phyloP scores from a whole-genome alignment of 2,797 vertebrate species.

The Diglossa cyanea region DNA sequence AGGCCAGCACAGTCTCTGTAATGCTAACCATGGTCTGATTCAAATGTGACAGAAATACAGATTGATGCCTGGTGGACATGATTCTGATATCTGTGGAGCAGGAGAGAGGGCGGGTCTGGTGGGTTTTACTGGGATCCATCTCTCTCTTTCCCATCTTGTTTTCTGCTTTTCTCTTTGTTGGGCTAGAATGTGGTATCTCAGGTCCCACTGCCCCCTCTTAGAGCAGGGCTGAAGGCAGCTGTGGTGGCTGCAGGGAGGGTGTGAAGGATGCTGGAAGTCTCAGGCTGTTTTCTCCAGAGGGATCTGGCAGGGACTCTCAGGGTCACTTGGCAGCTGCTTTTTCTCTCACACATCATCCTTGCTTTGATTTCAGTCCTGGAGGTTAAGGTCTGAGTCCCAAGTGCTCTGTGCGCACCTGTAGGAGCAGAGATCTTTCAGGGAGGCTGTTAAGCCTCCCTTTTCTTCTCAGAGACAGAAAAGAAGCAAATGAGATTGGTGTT shows the following conservation, averaged over 20 bases:
- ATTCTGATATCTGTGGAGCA: background rate
- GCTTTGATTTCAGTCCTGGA: background rate
- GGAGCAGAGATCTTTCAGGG: background rate
- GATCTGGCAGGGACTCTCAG: rapidly evolving
- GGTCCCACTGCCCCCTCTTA: background rate
- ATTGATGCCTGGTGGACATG: background rate
- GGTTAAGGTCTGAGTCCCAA: background rate
- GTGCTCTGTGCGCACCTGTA: rapidly evolving
- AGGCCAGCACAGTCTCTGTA: background rate
- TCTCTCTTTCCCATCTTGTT: background rate
- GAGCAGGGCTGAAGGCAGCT: background rate
- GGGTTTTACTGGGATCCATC: background rate
- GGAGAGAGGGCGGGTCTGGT: background rate
- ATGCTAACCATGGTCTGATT: background rate
- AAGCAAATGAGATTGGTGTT: background rate
- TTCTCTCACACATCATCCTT: background rate
- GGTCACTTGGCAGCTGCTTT: background rate
- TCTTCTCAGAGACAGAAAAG: background rate
- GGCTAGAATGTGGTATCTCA: rapidly evolving
- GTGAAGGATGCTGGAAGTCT: background rate
- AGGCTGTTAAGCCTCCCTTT: too few species aligned
- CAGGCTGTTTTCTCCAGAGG: background rate
- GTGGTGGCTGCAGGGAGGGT: background rate
- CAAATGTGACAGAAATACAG: background rate
- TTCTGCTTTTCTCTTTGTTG: background rate